phyloP scores from a whole-genome alignment of 2,113 vertebrate genomes.

The Nicator chloris region DNA sequence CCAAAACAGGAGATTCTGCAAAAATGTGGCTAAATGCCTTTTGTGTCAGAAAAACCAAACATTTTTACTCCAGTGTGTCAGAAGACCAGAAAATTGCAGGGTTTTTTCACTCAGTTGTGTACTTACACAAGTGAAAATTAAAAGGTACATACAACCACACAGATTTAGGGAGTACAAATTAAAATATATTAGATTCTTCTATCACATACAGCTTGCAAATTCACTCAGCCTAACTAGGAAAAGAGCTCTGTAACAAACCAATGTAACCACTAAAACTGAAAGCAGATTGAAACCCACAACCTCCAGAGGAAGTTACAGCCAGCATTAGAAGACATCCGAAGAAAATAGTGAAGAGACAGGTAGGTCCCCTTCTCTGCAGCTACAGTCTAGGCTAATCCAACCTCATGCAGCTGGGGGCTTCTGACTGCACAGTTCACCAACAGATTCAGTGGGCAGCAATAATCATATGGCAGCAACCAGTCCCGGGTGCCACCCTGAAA shows the following conservation, averaged over 20 bases:
- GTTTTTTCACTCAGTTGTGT: background rate
- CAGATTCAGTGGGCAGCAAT: background rate
- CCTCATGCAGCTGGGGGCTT: background rate
- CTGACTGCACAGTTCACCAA: background rate
- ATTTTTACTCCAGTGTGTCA: background rate
- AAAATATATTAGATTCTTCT: background rate
- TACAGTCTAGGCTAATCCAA: background rate
- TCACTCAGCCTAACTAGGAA: background rate
- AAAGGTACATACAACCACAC: background rate
- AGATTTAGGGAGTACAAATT: background rate
- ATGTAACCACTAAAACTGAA: conserved; percentile 43
- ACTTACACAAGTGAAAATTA: background rate
- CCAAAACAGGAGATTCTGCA: background rate
- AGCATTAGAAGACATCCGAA: background rate
- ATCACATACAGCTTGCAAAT: background rate
- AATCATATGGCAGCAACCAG: background rate
- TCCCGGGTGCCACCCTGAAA: background rate
- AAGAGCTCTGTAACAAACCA: background rate
- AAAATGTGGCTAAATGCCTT: background rate
- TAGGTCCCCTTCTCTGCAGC: background rate
- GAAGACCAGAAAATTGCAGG: background rate
- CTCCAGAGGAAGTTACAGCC: background rate
- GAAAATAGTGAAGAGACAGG: background rate
- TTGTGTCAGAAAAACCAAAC: background rate
- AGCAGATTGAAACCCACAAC: conserved; percentile 18